Percentiles rank a stretch among this genome's conserved stretches.
These are phyloP conservation scores for Clinocottus analis DNA, from an alignment of 2,113 vertebrate genomes.

Conservation along the genomic window DNA sequence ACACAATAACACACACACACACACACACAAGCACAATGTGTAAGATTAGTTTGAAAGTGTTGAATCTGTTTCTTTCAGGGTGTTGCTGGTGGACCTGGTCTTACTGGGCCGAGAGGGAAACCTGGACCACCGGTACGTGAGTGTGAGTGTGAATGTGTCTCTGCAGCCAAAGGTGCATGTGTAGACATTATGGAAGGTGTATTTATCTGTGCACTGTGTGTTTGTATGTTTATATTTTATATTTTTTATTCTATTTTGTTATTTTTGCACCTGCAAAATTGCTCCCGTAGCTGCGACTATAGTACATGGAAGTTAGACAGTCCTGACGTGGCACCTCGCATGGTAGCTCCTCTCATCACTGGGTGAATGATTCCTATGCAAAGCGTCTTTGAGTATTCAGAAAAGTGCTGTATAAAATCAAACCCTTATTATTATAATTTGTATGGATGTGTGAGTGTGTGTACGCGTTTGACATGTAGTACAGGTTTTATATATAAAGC, in stretches of 20 bases:
- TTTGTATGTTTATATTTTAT: neutral
- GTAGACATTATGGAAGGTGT: conserved; percentile 5
- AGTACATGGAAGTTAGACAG: too few relatives aligned
- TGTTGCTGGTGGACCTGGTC: conserved; percentile 87
- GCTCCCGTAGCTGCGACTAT: too few relatives aligned
- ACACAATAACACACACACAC: neutral
- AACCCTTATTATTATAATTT: too few relatives aligned
- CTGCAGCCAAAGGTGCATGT: neutral
- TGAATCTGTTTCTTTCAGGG: conserved; percentile 84
- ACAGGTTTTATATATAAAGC: conserved; percentile 32
- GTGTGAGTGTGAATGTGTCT: conserved; percentile 40
- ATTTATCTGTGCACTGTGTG: conserved; percentile 8
- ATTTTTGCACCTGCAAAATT: too few relatives aligned
- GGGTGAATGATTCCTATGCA: too few relatives aligned
- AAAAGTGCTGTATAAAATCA: too few relatives aligned
- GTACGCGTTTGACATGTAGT: neutral
- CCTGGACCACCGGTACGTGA: conserved; percentile 90
- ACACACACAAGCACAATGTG: neutral
- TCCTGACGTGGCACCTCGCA: too few relatives aligned
- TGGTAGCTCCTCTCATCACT: too few relatives aligned
- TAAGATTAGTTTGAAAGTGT: conserved; percentile 15
- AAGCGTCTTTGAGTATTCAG: too few relatives aligned
- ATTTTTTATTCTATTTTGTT: neutral
- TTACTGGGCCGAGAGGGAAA: conserved; percentile 90
- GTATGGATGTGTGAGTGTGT: neutral